Evolutionary conservation across 2,797 vertebrate genomes (phyloP), one percentile per base, ranked within the genome.

Genomic region (Cheirogaleus major): DNA sequence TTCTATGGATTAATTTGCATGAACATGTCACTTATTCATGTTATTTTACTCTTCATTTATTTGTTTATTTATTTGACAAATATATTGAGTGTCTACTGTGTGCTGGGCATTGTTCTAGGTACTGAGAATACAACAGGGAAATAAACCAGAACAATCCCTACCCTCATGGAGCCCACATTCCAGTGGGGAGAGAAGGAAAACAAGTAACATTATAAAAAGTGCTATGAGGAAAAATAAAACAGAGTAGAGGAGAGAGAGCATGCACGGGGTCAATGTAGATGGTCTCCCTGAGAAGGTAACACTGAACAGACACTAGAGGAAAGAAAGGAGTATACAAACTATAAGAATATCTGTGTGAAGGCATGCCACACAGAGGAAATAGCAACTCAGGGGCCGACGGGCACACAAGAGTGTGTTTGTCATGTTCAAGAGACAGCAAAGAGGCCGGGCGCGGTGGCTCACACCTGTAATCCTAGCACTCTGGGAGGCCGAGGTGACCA

Each of bases 41-140:
- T 73, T 45, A 43, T 80, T 93, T 89, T 82, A 23, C 2, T 27
- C 38, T 87, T 92, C 12, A 10, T 73, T 67, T 72, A 18, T 86
- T 84, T 83, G 38, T 80, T 91, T 32, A 48, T 59, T 65, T 65
- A 20, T 83, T 78, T 72, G 35, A 38, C n/a, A 72, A 52, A 57
- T 82, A 20, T 43, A 43, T 0, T 23, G 25, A 38, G 52, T 48
- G 9, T 52, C 17, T n/a, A n/a, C 5, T 73, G 69, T 27, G 22
- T 25, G 35, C 70, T 25, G 25, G 73, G 22, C 18, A 61, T 23
- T 30, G n/a, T 81, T 81, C 72, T 61, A 52, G 67, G n/a, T 13
- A n/a, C 4, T 52, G 50, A 76, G 48, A n/a, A 43, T 2, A 38
- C n/a, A 70, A 23, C 22, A 82, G 35, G 65, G 32, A 15, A 55